Conservation (phyloP, 2,797 vertebrate species). For the Xenentodon cancila region DNA sequence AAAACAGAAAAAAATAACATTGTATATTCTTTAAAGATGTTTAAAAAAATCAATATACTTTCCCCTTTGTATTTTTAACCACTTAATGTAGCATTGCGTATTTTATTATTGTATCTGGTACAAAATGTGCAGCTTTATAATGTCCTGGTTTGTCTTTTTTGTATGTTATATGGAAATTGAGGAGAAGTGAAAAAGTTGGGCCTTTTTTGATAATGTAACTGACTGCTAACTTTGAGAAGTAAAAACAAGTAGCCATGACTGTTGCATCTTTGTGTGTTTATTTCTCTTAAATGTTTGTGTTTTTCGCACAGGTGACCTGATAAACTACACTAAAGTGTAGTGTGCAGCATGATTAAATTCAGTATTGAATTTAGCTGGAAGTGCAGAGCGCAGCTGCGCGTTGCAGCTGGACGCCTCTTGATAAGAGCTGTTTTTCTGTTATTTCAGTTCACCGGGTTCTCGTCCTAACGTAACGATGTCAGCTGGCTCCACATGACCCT, state of each 20-base stretch:
- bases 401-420: neutral
- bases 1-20: slow-evolving; percentile 69
- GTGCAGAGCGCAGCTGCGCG: slow-evolving; percentile 8
- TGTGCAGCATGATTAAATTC: neutral
- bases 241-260: slow-evolving; percentile 82
- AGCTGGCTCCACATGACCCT: slow-evolving; percentile 10
- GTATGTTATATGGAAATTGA: slow-evolving; percentile 75
- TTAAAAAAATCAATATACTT: slow-evolving; percentile 83
- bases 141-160: slow-evolving; percentile 75
- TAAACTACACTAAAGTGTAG: neutral
- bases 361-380: slow-evolving; percentile 3
- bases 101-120: slow-evolving; percentile 90
- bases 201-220: slow-evolving; percentile 91
- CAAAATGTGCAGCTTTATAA: slow-evolving; percentile 84
- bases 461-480: slow-evolving; percentile 4
- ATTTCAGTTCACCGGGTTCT: slow-evolving; percentile 26
- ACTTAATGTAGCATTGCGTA: slow-evolving; percentile 89
- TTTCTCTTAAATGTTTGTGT: neutral
- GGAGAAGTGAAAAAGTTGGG: slow-evolving; percentile 79
- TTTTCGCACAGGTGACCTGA: too few species aligned
- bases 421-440: neutral
- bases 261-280: slow-evolving; percentile 43
- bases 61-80: slow-evolving; percentile 87
- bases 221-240: slow-evolving; percentile 88
- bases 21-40: slow-evolving; percentile 87